Conservation (phyloP, 1,140 invertebrate species). For the Charaxes varanes region DNA sequence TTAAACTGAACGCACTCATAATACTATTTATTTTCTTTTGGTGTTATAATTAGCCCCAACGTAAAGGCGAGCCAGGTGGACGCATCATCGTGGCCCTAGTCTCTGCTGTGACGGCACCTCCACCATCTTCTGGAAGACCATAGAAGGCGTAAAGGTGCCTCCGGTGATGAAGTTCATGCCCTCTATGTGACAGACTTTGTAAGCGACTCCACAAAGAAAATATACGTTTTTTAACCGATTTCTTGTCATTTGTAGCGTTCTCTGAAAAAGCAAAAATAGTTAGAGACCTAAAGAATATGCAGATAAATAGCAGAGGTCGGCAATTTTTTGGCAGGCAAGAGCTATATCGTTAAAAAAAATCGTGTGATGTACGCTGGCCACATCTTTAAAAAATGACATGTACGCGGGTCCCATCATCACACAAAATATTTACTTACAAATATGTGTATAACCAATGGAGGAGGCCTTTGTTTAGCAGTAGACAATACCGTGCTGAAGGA, state of each 20-base stretch:
- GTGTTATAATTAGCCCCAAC: constrained; percentile 67
- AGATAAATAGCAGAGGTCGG: too few relatives aligned
- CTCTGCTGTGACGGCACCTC: constrained; percentile 49
- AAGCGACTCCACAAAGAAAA: constrained; percentile 66
- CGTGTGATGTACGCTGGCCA: too few relatives aligned
- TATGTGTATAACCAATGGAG: too few relatives aligned
- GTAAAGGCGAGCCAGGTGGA: constrained; percentile 58
- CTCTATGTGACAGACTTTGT: constrained; percentile 54
- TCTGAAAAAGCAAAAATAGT: constrained; percentile 24
- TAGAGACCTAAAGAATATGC: background rate
- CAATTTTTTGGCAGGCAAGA: too few relatives aligned
- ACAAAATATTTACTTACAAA: too few relatives aligned
- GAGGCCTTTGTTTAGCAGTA: too few relatives aligned
- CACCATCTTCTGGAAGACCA: constrained; percentile 42
- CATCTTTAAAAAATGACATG: too few relatives aligned
- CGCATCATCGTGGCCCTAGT: constrained; percentile 53
- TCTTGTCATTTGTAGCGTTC: constrained; percentile 29
- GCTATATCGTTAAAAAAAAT: too few relatives aligned
- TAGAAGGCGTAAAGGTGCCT: constrained; percentile 57
- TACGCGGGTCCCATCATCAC: too few relatives aligned
- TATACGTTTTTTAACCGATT: constrained; percentile 49
- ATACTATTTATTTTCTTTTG: too few relatives aligned
- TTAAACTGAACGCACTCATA: too few relatives aligned
- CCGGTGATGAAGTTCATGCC: constrained; percentile 53
- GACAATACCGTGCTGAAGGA: too few relatives aligned